A percentile compares a stretch with the other conserved stretches of the same genome.
phyloP scores from a whole-genome alignment of 2,113 vertebrate species.

The Tursiops truncatus region DNA sequence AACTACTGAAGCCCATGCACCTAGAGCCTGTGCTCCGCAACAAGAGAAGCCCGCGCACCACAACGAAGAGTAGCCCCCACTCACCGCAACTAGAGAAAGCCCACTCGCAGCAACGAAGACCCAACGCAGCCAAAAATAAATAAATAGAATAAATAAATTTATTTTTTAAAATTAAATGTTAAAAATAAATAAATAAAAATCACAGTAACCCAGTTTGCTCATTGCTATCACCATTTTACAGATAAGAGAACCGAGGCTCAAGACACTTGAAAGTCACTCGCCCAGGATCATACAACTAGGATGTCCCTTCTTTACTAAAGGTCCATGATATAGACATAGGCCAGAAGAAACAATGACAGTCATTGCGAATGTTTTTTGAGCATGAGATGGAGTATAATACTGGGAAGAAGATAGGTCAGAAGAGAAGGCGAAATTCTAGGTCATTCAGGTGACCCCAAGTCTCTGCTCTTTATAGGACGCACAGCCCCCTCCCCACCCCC shows the following conservation, averaged over 20 bases:
- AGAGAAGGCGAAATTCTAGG: background rate
- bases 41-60: too few relatives aligned
- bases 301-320: background rate
- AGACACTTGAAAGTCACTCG: background rate
- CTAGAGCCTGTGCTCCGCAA: too few relatives aligned
- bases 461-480: background rate
- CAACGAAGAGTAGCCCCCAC: too few relatives aligned
- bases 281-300: background rate
- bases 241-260: background rate
- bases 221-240: slow-evolving; percentile 12
- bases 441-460: background rate
- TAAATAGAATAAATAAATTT: too few relatives aligned
- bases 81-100: too few relatives aligned
- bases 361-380: background rate
- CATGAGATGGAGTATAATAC: background rate
- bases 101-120: too few relatives aligned
- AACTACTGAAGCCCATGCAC: too few relatives aligned
- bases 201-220: background rate
- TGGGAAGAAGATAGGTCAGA: background rate
- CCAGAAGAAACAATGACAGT: background rate
- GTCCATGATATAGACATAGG: background rate
- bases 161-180: too few relatives aligned
- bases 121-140: too few relatives aligned
- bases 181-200: background rate
- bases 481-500: background rate